A percentile compares a stretch with the other conserved stretches of the same genome.
Conservation (phyloP, 2,888 invertebrate genomes). For the Parascotia fuliginaria region DNA sequence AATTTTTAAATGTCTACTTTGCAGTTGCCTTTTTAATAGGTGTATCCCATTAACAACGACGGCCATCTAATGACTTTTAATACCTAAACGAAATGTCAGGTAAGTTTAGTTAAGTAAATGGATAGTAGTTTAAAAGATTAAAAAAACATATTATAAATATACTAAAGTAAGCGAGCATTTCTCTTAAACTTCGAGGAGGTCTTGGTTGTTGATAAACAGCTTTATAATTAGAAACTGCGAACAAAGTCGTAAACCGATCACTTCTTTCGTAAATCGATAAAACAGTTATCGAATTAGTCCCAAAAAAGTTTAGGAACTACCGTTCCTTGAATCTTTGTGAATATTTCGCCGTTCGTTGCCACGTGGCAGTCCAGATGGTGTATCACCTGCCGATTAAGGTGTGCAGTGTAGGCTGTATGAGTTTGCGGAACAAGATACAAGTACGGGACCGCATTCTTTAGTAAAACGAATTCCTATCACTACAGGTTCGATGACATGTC, state of each 20-base stretch:
- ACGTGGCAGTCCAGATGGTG: slow-evolving; percentile 76
- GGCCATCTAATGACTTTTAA: too few relatives aligned
- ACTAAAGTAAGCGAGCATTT: too few relatives aligned
- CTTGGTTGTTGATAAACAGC: slow-evolving; percentile 29
- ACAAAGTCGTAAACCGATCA: slow-evolving; percentile 23
- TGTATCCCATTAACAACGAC: too few relatives aligned
- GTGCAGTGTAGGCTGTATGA: slow-evolving; percentile 45
- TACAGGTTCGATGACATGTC: slow-evolving; percentile 70
- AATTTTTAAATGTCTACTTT: too few relatives aligned
- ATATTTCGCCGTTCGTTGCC: slow-evolving; percentile 57
- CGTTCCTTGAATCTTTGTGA: slow-evolving; percentile 54
- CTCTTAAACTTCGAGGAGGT: slow-evolving; percentile 35
- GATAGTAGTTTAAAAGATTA: too few relatives aligned
- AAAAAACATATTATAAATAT: too few relatives aligned
- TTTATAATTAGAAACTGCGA: slow-evolving; percentile 39
- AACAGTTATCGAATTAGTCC: slow-evolving; percentile 31
- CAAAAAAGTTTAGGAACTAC: slow-evolving; percentile 42
- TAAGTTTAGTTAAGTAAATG: too few relatives aligned
- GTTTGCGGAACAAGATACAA: slow-evolving; percentile 64
- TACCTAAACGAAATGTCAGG: too few relatives aligned
- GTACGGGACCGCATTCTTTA: slow-evolving; percentile 72
- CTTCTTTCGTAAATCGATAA: slow-evolving; percentile 53
- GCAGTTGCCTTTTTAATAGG: too few relatives aligned
- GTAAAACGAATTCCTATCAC: slow-evolving; percentile 59
- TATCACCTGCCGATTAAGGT: slow-evolving; percentile 69